Conservation (phyloP, 1,140 invertebrate genomes). For the Aethina tumida region DNA sequence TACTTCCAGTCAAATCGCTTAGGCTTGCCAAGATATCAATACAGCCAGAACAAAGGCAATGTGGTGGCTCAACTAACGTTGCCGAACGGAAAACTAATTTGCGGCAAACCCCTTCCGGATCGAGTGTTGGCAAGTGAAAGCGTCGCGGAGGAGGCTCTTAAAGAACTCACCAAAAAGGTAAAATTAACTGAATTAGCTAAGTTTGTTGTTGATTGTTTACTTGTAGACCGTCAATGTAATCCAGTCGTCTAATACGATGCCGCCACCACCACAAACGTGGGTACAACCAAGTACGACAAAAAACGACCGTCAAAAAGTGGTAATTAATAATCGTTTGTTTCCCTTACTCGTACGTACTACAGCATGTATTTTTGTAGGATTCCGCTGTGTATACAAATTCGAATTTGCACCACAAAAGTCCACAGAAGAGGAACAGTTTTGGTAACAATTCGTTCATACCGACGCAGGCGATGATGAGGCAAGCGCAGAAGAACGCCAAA, state of each 20-base stretch:
- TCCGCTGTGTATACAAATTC: slow-evolving; percentile 3
- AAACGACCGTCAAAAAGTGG: not conserved
- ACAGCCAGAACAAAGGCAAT: slow-evolving; percentile 27
- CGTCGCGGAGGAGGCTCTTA: slow-evolving; percentile 34
- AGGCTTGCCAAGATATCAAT: slow-evolving; percentile 38
- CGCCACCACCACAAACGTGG: slow-evolving; percentile 16
- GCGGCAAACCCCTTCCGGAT: slow-evolving; percentile 29
- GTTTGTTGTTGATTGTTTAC: slow-evolving; percentile 22
- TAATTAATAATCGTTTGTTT: not conserved
- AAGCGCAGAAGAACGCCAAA: no score
- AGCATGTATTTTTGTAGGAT: slow-evolving; percentile 1
- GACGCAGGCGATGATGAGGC: slow-evolving; percentile 16
- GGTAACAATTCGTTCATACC: slow-evolving; percentile 18
- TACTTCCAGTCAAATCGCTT: slow-evolving; percentile 34
- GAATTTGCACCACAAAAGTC: slow-evolving; percentile 1
- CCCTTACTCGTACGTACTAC: not conserved
- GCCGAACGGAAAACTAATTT: slow-evolving; percentile 32
- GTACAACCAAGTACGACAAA: slow-evolving; percentile 6
- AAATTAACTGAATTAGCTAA: slow-evolving; percentile 1
- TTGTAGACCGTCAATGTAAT: slow-evolving; percentile 14
- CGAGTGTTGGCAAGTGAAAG: slow-evolving; percentile 37
- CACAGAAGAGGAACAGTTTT: slow-evolving; percentile 11
- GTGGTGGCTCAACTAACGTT: slow-evolving; percentile 35
- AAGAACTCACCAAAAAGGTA: slow-evolving; percentile 18
- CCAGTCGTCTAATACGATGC: slow-evolving; percentile 23